Evolutionary conservation across 2,888 invertebrate genomes (phyloP), one percentile per base, ranked within the genome.

Genomic region (Atethmia centrago): DNA sequence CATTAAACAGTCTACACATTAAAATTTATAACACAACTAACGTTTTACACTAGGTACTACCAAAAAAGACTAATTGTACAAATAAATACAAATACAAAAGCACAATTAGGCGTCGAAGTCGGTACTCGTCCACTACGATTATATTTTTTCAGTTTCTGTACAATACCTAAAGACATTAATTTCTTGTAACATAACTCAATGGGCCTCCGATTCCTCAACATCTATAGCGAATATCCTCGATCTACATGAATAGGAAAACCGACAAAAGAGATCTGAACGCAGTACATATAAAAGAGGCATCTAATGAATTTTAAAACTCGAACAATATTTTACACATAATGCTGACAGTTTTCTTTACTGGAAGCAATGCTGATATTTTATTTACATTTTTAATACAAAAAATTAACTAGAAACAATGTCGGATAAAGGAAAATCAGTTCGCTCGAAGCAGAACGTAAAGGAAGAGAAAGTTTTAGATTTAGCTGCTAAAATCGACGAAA

Each of bases 401-500:
- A 71, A 65, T 42, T 62, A 58, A 55, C 25, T 45, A n/a, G 16
- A 28, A 62, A 62, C 16, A 64, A 88, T 87, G 83, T 92, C 93
- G 91, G 90, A 91, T 66, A 91, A 89, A 84, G 85, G 85, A 70
- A 89, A 87, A 83, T 12, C 74, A 14, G 91, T 88, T 10, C 88
- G 85, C 71, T 88, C 90, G 0, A 93, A 90, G 79, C 51, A 64
- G 0, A 92, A 84, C 69, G n/a, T 85, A 0, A 94, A 92, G 79
- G 93, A 93, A 8, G 94, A 94, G 0, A 94, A 93, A 79, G 42
- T 88, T 31, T 21, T 71, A 1, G 95, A 95, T 1, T 82, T 95
- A 71, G 92, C 94, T 1, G 83, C 82, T 47, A 96, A 96, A 92
- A 94, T 96, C n/a, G 96, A 96, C 31, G 95, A 95, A 86, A 96